Percentiles rank a stretch among this genome's conserved stretches.
phyloP scores from a whole-genome alignment of 2,888 invertebrate genomes.

The Callimorpha dominula region DNA sequence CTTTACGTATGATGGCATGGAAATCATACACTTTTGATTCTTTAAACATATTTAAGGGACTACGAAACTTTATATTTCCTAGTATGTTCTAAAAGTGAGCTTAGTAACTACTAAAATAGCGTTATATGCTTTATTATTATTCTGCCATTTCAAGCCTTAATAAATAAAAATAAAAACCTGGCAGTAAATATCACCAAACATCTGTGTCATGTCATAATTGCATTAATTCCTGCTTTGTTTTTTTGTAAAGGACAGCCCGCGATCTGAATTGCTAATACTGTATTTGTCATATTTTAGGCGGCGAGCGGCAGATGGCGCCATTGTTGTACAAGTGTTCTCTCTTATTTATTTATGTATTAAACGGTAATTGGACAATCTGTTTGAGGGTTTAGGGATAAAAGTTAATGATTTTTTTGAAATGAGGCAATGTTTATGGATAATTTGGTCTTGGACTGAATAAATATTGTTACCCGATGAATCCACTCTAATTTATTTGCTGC shows the following conservation, averaged over 20 bases:
- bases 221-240: conserved; percentile 64
- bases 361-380: conserved; percentile 21
- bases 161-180: neutral
- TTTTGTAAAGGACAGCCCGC: conserved; percentile 52
- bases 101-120: too few species aligned
- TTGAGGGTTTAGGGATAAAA: conserved; percentile 1
- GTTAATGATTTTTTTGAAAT: conserved; percentile 1
- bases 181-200: conserved; percentile 40
- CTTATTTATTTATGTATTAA: conserved; percentile 25
- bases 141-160: neutral
- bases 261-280: conserved; percentile 63
- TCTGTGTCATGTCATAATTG: conserved; percentile 60
- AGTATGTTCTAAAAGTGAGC: too few species aligned
- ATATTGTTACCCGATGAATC: neutral
- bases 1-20: too few species aligned
- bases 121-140: too few species aligned
- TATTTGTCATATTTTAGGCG: conserved; percentile 52
- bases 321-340: conserved; percentile 50
- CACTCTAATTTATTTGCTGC: neutral
- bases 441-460: neutral
- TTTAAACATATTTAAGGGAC: too few species aligned
- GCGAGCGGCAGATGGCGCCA: conserved; percentile 54
- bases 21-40: too few species aligned
- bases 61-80: too few species aligned
- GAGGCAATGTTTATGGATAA: neutral